Evolutionary conservation across 2,888 invertebrate species (phyloP), one percentile per base, ranked within the genome.

Genomic region (Drosophila quinaria): DNA sequence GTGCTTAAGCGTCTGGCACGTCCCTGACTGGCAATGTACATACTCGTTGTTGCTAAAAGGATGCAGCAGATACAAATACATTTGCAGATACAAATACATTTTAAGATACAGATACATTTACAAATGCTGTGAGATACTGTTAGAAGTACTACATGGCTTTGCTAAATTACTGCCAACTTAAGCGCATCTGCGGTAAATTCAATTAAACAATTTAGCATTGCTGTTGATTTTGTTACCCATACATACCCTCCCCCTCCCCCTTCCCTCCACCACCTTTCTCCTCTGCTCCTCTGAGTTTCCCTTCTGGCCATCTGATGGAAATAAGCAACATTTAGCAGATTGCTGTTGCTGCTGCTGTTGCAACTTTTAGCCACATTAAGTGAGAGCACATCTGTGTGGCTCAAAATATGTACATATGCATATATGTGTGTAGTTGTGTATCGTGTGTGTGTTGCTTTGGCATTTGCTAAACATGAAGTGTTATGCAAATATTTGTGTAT

Each of bases 181-280:
- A 87, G 88, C 86, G 86, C 88, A 86, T 83, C 88, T 86, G 86
- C 83, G 86, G 86, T 86, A 80, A 86, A 85, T 87, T 87, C 86
- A 86, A 86, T 86, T 86, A 86, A 86, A 85, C 88, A 86, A 87
- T 86, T 86, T 86, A 80, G 83, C 75, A 81, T 70, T 74, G 78
- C 81, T 83, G 81, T 83, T 87, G 82, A 87, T 85, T 86, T 84
- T 81, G 65, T 81, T 81, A 67, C 60, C 35, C 69, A 55, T 65
- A 51, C 33, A 33, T 13, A 41, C 22, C 42, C 31, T 37, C 17
- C 42, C 41, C 56, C 50, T 41, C 52, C 5, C 31, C 10, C 2
- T 15, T 9, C 8, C 2, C 44, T 13, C 13, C 22, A 17, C 10
- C 9, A 11, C 17, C 13, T 19, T 39, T 3, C 13, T 11, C 1